Evolutionary conservation across 1,140 invertebrate species (phyloP), one percentile per base, ranked within the genome.

Genomic region (Leptinotarsa texana): DNA sequence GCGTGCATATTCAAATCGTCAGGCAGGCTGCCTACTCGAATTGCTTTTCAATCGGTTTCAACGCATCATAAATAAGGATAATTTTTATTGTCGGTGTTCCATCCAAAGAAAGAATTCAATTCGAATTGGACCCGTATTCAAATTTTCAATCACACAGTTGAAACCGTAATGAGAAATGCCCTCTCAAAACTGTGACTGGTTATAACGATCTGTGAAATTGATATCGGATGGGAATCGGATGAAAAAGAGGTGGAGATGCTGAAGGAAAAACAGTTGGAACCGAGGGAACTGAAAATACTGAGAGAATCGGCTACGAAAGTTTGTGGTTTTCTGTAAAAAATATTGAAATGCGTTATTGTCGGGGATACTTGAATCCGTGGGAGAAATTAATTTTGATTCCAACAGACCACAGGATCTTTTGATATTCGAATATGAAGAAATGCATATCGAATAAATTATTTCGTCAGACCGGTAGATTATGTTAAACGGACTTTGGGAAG

Each of bases 1-100:
- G 65, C 42, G 65, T 67, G 65, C 65, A 42, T 67, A 67, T 67
- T 67, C 65, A 67, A 67, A 67, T 67, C 42, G 18, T n/a, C 18
- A n/a, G 13, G 6, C 65, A 15, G 24, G 51, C 51, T 57, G 13
- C n/a, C 65, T 18, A 42, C 65, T 67, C 65, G 24, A 8, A 67
- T 67, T 67, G 65, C 65, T 42, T 27, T 67, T 67, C 65, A 67
- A 67, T 67, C 65, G 65, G 65, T 57, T 18, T 15, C 42, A 42
- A 67, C 65, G 65, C 65, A 24, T 42, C 51, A 57, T 57, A 57
- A 57, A 57, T 67, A 67, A 67, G 13, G n/a, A 67, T 22, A 17
- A 67, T 24, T 67, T 42, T 67, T 67, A 33, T 67, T 42, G 65
- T 24, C 65, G 27, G 65, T 42, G 65, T 67, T 57, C n/a, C 51